phyloP scores from a whole-genome alignment of 2,113 vertebrate species.

The Accipiter virgatus region DNA sequence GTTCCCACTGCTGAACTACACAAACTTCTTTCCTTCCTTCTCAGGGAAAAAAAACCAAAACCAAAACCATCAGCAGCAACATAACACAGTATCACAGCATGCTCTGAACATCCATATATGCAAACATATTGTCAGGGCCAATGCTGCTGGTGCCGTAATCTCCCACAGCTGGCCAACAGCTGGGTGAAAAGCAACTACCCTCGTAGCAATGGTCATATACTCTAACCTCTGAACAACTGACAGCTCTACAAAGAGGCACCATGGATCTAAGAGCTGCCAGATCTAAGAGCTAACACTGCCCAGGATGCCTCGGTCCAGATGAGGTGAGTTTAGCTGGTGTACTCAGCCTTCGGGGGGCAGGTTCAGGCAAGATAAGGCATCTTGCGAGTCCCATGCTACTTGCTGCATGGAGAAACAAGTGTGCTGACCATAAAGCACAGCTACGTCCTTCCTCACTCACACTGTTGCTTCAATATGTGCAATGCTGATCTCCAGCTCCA shows the following conservation, averaged over 20 bases:
- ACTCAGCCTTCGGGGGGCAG: neutral
- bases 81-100: neutral
- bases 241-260: neutral
- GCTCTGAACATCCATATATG: neutral
- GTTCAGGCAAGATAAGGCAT: neutral
- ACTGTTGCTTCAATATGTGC: neutral
- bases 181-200: neutral
- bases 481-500: neutral
- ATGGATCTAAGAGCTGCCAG: too few relatives aligned
- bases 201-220: neutral
- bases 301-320: neutral
- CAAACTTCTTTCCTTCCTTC: neutral
- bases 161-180: neutral
- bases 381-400: fast-evolving
- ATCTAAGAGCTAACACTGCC: neutral
- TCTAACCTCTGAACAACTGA: neutral
- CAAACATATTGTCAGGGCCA: neutral
- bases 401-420: neutral
- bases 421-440: neutral
- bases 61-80: neutral
- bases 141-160: neutral
- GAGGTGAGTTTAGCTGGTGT: neutral
- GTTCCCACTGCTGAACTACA: neutral
- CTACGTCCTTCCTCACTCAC: neutral
- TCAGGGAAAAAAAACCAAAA: neutral